Percentiles rank a stretch among this genome's conserved stretches.
phyloP scores from a whole-genome alignment of 23 tunicate genomes.

The Trididemnum miniatum region DNA sequence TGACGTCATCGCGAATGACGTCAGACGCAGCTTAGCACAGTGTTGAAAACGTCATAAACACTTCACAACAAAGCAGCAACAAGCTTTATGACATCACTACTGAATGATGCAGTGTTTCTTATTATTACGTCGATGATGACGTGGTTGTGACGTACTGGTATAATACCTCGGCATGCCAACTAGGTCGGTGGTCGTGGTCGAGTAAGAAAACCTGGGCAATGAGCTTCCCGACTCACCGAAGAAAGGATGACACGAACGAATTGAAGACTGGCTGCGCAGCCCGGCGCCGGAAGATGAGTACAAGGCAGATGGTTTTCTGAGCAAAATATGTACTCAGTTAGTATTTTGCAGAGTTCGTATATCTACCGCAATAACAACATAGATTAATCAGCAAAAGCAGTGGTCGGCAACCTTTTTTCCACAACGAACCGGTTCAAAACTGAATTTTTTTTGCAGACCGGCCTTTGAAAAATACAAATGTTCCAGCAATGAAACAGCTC shows the following conservation, averaged over 20 bases:
- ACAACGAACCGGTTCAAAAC: too few relatives aligned
- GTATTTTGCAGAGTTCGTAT: too few relatives aligned
- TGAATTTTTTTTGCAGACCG: too few relatives aligned
- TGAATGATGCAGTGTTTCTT: conserved; percentile 63
- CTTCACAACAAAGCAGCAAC: neutral
- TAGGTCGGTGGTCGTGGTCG: neutral
- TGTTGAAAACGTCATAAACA: neutral
- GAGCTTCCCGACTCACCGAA: conserved; percentile 6
- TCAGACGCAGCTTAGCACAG: conserved; percentile 3
- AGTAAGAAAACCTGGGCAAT: conserved; percentile 18
- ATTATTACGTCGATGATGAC: conserved; percentile 34
- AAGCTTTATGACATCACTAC: neutral
- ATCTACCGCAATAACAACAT: too few relatives aligned
- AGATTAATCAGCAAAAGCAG: neutral
- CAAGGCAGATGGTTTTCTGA: too few relatives aligned
- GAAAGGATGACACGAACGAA: conserved; percentile 20
- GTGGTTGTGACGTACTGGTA: conserved; percentile 63
- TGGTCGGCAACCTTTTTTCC: too few relatives aligned
- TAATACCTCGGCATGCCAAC: conserved; percentile 60
- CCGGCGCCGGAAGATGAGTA: too few relatives aligned
- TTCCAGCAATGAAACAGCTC: too few relatives aligned
- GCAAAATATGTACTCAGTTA: too few relatives aligned
- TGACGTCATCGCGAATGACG: neutral
- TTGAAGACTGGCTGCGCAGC: too few relatives aligned
- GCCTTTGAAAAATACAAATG: too few relatives aligned